phyloP scores from a whole-genome alignment of 2,113 vertebrate genomes.

The Emydura subglobosa region DNA sequence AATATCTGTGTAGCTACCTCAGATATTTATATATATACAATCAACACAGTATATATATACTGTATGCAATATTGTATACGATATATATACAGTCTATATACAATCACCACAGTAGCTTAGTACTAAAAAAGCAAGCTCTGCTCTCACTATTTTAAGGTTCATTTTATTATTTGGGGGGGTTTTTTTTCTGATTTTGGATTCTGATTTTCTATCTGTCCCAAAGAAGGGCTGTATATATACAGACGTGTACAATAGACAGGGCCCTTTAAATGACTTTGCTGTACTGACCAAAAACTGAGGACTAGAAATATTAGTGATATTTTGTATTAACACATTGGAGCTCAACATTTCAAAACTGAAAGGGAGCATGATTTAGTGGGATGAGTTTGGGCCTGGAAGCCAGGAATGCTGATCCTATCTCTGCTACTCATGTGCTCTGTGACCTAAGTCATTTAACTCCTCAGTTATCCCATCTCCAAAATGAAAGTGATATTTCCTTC shows the following conservation, averaged over 20 bases:
- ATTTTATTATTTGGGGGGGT: neutral
- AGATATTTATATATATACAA: neutral
- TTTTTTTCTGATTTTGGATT: neutral
- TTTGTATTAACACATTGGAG: neutral
- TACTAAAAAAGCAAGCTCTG: neutral
- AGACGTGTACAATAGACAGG: neutral
- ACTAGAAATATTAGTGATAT: neutral
- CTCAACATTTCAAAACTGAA: neutral
- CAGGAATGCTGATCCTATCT: neutral
- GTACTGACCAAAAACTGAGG: neutral
- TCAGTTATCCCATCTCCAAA: neutral
- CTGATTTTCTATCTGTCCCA: neutral
- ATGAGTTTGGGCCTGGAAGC: neutral
- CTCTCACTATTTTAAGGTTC: neutral
- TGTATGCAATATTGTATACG: too few relatives aligned
- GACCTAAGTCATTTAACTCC: neutral
- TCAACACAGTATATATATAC: too few relatives aligned
- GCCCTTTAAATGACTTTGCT: neutral
- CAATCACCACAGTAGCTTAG: neutral
- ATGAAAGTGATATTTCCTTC: neutral
- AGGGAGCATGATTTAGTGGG: neutral
- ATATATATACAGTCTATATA: too few relatives aligned
- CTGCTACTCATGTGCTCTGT: neutral
- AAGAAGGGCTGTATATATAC: neutral
- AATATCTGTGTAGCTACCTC: neutral